A percentile compares a stretch with the other conserved stretches of the same genome.
These are phyloP conservation scores for Ooceraea biroi DNA, from an alignment of 1,140 invertebrate species.

Conservation along the genomic window DNA sequence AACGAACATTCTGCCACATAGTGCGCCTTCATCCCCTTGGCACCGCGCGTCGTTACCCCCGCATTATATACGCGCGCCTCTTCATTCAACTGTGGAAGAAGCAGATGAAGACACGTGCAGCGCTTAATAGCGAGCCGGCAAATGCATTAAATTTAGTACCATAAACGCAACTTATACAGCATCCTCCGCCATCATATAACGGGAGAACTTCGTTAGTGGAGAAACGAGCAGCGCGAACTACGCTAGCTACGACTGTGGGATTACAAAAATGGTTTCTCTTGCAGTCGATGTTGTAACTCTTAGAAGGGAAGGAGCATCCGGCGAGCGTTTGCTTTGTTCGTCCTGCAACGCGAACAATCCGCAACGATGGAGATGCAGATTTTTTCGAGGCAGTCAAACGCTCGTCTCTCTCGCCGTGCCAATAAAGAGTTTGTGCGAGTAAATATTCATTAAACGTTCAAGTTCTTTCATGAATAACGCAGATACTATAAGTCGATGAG, in stretches of 20 bases:
- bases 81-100: conserved; percentile 26
- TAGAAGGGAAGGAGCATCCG: neutral
- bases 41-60: neutral
- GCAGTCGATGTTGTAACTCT: neutral
- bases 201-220: conserved; percentile 13
- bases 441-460: conserved; percentile 39
- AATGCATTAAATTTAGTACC: conserved; percentile 67
- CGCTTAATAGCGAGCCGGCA: conserved; percentile 47
- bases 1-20: neutral
- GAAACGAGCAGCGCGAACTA: neutral
- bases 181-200: conserved; percentile 37
- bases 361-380: conserved; percentile 20
- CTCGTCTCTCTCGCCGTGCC: neutral
- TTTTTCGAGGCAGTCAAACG: conserved; percentile 8
- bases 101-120: conserved; percentile 52
- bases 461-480: conserved; percentile 8
- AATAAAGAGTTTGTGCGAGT: neutral
- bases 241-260: neutral
- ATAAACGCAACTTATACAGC: conserved; percentile 48
- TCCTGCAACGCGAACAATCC: conserved; percentile 16
- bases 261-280: conserved; percentile 33
- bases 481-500: conserved; percentile 8
- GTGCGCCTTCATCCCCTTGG: neutral
- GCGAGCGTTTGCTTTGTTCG: neutral
- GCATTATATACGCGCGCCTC: conserved; percentile 46